Percentiles rank a stretch among this genome's conserved stretches.
phyloP scores from a whole-genome alignment of 2,797 vertebrate genomes.

The Sebastes iracundus region DNA sequence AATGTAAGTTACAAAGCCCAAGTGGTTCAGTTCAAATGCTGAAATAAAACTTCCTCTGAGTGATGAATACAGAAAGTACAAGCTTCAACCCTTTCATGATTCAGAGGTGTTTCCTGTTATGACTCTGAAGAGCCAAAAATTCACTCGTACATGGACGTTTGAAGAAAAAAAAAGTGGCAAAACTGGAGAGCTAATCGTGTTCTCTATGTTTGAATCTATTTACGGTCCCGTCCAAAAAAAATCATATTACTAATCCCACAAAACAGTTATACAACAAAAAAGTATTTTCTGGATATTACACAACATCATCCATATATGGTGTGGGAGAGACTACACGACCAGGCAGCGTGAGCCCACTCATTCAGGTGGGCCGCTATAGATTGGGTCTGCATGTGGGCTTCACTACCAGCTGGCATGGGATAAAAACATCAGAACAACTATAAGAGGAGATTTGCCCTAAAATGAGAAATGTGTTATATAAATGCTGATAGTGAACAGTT shows the following conservation, averaged over 20 bases:
- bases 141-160: neutral
- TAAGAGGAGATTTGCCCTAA: neutral
- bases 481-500: neutral
- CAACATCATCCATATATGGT: slow-evolving; percentile 62
- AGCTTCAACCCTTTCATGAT: neutral
- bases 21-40: neutral
- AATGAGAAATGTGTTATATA: slow-evolving; percentile 33
- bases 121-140: neutral
- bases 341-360: slow-evolving; percentile 63
- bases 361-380: slow-evolving; percentile 67
- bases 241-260: slow-evolving; percentile 43
- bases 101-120: neutral
- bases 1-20: neutral
- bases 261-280: slow-evolving; percentile 66
- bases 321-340: slow-evolving; percentile 38
- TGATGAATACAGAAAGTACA: neutral
- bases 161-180: slow-evolving; percentile 10
- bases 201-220: slow-evolving; percentile 44
- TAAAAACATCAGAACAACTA: slow-evolving; percentile 39
- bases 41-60: slow-evolving; percentile 4
- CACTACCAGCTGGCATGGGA: slow-evolving; percentile 48
- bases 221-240: slow-evolving; percentile 36
- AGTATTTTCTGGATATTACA: slow-evolving; percentile 57
- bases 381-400: slow-evolving; percentile 56
- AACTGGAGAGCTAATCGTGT: neutral